Conservation (phyloP, 1,140 invertebrate genomes). For the Drosophila punjabiensis region DNA sequence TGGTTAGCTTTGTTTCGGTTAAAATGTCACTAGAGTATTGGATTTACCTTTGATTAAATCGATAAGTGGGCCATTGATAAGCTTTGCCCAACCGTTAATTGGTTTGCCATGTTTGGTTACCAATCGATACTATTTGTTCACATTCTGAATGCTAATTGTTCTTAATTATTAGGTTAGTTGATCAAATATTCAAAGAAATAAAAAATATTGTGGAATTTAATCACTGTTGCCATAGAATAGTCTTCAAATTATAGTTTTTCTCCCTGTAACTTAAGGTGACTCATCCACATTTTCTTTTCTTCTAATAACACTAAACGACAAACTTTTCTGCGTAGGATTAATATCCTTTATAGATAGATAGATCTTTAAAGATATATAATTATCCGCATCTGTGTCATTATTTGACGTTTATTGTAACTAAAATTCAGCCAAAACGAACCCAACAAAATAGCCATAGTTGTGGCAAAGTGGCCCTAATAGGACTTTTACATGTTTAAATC, state of each 20-base stretch:
- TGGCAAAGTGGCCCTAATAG: slow-evolving; percentile 23
- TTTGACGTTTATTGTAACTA: slow-evolving; percentile 1
- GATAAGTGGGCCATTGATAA: slow-evolving; percentile 20
- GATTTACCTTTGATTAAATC: slow-evolving; percentile 6
- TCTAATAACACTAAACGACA: no score
- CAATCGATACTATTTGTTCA: slow-evolving; percentile 15
- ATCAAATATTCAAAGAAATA: background rate
- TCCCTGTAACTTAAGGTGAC: background rate
- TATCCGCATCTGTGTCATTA: slow-evolving; percentile 10
- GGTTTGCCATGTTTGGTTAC: slow-evolving; percentile 5
- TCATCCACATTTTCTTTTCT: background rate
- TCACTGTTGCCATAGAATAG: background rate
- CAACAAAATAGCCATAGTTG: background rate
- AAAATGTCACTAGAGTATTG: background rate
- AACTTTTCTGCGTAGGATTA: background rate
- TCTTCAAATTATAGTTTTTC: background rate
- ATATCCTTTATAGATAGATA: background rate
- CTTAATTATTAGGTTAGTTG: background rate
- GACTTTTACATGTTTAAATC: slow-evolving; percentile 33
- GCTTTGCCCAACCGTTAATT: slow-evolving; percentile 12
- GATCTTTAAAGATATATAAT: background rate
- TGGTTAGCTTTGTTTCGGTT: background rate
- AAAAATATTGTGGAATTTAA: background rate
- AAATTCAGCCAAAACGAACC: background rate
- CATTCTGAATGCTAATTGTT: slow-evolving; percentile 5